A percentile compares a stretch with the other conserved stretches of the same genome.
These are phyloP conservation scores for Tadarida brasiliensis DNA, from an alignment of 2,797 vertebrate genomes.

Conservation along the genomic window DNA sequence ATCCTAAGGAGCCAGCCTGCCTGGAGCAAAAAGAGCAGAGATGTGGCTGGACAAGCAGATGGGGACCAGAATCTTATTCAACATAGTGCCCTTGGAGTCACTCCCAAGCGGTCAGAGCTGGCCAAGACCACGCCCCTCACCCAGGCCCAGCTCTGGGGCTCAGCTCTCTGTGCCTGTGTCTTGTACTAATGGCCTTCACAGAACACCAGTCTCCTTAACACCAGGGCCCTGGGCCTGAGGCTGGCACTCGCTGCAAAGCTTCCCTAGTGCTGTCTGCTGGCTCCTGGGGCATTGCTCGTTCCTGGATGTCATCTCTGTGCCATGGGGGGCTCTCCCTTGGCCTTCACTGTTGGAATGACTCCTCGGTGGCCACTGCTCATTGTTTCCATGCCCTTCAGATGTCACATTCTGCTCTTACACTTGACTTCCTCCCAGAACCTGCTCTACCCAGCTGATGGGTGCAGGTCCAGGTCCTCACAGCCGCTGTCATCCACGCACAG, in stretches of 20 bases:
- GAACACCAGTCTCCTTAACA: not conserved
- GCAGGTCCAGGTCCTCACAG: not conserved
- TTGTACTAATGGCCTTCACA: not conserved
- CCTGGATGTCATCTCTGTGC: not conserved
- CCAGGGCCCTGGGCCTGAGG: not conserved
- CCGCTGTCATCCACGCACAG: not conserved
- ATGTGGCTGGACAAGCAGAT: not conserved
- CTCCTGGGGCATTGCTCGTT: not conserved
- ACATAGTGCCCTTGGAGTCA: not conserved
- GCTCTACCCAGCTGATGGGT: not conserved
- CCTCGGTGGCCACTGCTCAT: not conserved
- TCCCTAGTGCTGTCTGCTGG: not conserved
- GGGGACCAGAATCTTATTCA: not conserved
- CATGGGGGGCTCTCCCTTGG: not conserved
- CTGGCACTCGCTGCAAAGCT: not conserved
- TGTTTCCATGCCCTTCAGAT: not conserved
- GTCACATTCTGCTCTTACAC: not conserved
- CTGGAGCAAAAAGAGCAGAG: not conserved
- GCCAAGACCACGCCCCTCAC: not conserved
- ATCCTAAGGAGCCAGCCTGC: not conserved
- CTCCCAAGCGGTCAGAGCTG: not conserved
- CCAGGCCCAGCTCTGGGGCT: not conserved
- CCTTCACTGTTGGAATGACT: not conserved
- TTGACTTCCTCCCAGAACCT: not conserved
- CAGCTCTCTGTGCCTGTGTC: not conserved